Percentiles rank a stretch among this genome's conserved stretches.
Conservation (phyloP, 2,888 invertebrate genomes). For the Pyrrhia umbra region DNA sequence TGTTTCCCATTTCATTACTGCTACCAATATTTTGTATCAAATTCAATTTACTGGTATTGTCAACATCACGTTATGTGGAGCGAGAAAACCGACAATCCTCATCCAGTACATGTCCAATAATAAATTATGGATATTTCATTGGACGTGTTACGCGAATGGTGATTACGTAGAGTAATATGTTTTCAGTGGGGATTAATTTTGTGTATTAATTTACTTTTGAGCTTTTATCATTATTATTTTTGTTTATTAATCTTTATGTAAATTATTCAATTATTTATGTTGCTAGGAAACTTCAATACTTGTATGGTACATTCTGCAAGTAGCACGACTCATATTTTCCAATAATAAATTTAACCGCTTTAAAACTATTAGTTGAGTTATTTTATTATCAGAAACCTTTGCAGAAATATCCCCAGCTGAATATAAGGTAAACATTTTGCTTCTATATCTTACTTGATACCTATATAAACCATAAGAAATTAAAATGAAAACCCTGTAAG, state of each 20-base stretch:
- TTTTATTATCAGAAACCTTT: too few relatives aligned
- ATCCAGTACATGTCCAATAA: conserved; percentile 38
- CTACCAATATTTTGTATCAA: conserved; percentile 28
- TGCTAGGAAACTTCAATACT: not conserved
- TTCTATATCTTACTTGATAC: not conserved
- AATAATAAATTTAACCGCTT: too few relatives aligned
- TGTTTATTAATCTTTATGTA: not conserved
- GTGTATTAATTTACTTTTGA: conserved; percentile 42
- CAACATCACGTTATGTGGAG: conserved; percentile 31
- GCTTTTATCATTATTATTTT: conserved; percentile 21
- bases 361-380: too few relatives aligned
- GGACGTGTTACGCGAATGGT: conserved; percentile 23
- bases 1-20: conserved; percentile 9
- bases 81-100: conserved; percentile 43
- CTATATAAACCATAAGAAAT: not conserved
- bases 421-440: too few relatives aligned
- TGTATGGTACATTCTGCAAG: too few relatives aligned
- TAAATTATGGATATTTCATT: conserved; percentile 57
- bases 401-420: too few relatives aligned
- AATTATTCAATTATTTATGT: not conserved
- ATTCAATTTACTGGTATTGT: conserved; percentile 39
- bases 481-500: not conserved
- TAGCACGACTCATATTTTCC: too few relatives aligned
- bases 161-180: conserved; percentile 30
- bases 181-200: conserved; percentile 44